Conservation (phyloP, 1,140 invertebrate species). For the Pemphigus obesinymphae region DNA sequence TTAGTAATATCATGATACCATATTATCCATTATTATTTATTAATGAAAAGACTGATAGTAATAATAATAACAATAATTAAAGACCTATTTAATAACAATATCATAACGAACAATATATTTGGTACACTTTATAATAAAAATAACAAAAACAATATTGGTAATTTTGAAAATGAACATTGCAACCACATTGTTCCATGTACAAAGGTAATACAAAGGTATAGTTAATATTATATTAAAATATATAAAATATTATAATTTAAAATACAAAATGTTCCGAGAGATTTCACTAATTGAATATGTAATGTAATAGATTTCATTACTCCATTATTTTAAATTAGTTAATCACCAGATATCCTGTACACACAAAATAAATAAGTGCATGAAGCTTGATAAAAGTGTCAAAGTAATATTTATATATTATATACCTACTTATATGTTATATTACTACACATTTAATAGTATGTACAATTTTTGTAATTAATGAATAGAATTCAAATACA, state of each 20-base stretch:
- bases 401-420: neutral
- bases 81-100: neutral
- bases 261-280: neutral
- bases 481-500: too few relatives aligned
- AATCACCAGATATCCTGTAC: too few relatives aligned
- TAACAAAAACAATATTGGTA: neutral
- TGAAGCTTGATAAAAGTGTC: neutral
- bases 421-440: neutral
- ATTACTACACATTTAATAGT: neutral
- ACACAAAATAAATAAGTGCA: neutral
- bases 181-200: too few relatives aligned
- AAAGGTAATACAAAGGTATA: neutral
- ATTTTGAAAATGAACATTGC: neutral
- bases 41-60: neutral
- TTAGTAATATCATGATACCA: too few relatives aligned
- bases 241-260: neutral
- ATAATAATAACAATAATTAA: neutral
- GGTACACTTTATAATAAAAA: neutral
- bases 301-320: too few relatives aligned
- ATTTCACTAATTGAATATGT: neutral
- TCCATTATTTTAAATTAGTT: too few relatives aligned
- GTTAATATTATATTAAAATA: neutral
- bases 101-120: neutral
- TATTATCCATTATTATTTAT: neutral
- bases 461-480: neutral